Evolutionary conservation across 2,113 vertebrate genomes (phyloP).

Genomic region (Motacilla alba): DNA sequence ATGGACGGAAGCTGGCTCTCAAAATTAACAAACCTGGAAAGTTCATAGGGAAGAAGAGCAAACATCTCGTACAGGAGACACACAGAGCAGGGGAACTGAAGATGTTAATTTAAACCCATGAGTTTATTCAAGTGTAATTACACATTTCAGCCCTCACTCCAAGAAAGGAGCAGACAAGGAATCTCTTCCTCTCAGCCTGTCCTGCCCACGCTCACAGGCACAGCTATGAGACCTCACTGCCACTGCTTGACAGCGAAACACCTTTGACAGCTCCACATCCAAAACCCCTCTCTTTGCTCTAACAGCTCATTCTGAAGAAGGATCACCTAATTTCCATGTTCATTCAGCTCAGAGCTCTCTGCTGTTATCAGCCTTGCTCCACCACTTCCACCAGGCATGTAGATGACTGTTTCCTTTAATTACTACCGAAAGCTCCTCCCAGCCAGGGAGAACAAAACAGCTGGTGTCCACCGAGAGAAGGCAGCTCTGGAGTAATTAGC

Average conservation of each 20-base stretch:
- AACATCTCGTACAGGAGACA: neutral
- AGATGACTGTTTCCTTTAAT: slow-evolving; percentile 46
- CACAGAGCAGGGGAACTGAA: neutral
- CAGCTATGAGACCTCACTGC: neutral
- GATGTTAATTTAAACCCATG: neutral
- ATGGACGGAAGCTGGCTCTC: neutral
- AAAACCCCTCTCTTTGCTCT: neutral
- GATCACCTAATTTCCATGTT: slow-evolving; percentile 26
- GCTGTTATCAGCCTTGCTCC: slow-evolving; percentile 27
- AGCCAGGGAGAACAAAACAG: slow-evolving; percentile 35
- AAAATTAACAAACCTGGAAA: neutral
- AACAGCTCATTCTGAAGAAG: slow-evolving; percentile 13
- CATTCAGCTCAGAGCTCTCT: slow-evolving; percentile 12
- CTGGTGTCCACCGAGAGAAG: slow-evolving; percentile 4
- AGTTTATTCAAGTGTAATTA: neutral
- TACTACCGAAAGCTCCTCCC: slow-evolving; percentile 51
- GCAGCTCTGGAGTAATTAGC: slow-evolving; percentile 41
- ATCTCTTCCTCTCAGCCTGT: neutral
- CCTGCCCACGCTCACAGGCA: neutral
- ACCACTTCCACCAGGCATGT: neutral
- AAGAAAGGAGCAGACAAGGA: neutral
- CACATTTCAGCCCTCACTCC: neutral
- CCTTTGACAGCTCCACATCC: neutral
- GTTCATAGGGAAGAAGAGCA: neutral
- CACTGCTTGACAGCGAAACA: neutral